Evolutionary conservation across 2,888 invertebrate species (phyloP).

Genomic region (Criorhina ranunculi): DNA sequence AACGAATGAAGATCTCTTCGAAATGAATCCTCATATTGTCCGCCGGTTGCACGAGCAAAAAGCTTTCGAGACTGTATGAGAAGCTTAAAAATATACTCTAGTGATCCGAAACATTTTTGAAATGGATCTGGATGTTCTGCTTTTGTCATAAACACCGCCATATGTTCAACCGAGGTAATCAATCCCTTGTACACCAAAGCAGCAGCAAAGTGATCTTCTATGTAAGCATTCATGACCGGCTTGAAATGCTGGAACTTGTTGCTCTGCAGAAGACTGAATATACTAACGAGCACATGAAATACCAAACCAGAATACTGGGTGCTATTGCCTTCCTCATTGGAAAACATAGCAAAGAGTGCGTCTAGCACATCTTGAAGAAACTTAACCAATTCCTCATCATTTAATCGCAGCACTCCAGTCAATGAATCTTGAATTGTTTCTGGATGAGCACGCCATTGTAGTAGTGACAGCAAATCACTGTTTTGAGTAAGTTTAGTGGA

Average conservation of each 20-base stretch:
- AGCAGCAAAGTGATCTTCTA: constrained; percentile 96
- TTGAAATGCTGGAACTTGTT: constrained; percentile 97
- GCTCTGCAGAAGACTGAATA: constrained; percentile 95
- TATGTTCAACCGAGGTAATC: constrained; percentile 94
- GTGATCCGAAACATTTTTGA: constrained; percentile 94
- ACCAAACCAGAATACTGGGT: constrained; percentile 95
- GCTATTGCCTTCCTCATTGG: constrained; percentile 95
- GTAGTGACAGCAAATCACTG: constrained; percentile 93
- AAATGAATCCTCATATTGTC: constrained; percentile 95
- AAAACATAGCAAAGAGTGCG: constrained; percentile 96
- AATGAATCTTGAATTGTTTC: constrained; percentile 94
- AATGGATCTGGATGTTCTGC: constrained; percentile 95
- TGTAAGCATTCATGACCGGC: constrained; percentile 97
- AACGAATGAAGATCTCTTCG: constrained; percentile 92
- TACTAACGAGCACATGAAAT: constrained; percentile 95
- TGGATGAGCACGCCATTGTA: constrained; percentile 96
- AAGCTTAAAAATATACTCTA: constrained; percentile 96
- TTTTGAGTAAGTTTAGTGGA: constrained; percentile 99
- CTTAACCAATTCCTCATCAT: constrained; percentile 96
- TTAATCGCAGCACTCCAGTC: constrained; percentile 91
- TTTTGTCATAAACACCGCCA: constrained; percentile 93
- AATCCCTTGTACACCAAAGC: constrained; percentile 97
- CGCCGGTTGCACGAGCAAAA: constrained; percentile 94
- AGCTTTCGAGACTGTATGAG: constrained; percentile 94
- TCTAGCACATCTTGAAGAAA: constrained; percentile 97